Conservation (phyloP, 2,888 invertebrate species). For the Idaea biselata region DNA sequence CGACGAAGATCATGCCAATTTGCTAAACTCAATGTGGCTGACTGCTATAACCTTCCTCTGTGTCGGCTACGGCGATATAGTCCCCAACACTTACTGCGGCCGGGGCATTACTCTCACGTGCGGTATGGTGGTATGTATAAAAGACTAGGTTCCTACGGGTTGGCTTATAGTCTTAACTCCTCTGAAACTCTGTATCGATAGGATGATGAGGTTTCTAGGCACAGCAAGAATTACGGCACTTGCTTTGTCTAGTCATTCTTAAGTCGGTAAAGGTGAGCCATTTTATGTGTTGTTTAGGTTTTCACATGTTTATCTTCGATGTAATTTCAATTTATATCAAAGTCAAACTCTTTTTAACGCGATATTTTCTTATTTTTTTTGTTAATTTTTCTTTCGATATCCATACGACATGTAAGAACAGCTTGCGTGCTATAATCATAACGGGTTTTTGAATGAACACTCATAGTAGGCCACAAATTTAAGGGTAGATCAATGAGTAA, state of each 20-base stretch:
- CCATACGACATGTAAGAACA: conserved; percentile 33
- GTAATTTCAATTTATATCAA: conserved; percentile 62
- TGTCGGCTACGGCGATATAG: conserved; percentile 99
- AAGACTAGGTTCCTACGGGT: conserved; percentile 63
- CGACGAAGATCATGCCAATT: conserved; percentile 98
- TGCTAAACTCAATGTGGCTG: conserved; percentile 99
- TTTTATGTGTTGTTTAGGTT: conserved; percentile 69
- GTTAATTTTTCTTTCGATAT: conserved; percentile 48
- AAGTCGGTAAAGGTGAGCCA: conserved; percentile 79
- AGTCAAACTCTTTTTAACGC: conserved; percentile 73
- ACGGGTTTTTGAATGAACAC: conserved; percentile 43
- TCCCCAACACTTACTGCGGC: conserved; percentile 99
- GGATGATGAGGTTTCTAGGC: conserved; percentile 45
- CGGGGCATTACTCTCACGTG: conserved; percentile 99
- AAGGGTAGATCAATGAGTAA: conserved; percentile 51
- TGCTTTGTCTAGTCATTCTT: conserved; percentile 60
- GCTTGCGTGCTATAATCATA: conserved; percentile 43
- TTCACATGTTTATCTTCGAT: conserved; percentile 45
- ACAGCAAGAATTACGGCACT: conserved; percentile 54
- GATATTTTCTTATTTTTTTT: conserved; percentile 39
- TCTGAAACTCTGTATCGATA: conserved; percentile 37
- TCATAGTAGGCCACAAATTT: conserved; percentile 33
- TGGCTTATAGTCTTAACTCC: conserved; percentile 41
- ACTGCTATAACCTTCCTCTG: conserved; percentile 99
- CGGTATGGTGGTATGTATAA: conserved; percentile 98